A percentile compares a stretch with the other conserved stretches of the same genome.
phyloP scores from a whole-genome alignment of 1,140 invertebrate species.

The Berghia stephanieae region DNA sequence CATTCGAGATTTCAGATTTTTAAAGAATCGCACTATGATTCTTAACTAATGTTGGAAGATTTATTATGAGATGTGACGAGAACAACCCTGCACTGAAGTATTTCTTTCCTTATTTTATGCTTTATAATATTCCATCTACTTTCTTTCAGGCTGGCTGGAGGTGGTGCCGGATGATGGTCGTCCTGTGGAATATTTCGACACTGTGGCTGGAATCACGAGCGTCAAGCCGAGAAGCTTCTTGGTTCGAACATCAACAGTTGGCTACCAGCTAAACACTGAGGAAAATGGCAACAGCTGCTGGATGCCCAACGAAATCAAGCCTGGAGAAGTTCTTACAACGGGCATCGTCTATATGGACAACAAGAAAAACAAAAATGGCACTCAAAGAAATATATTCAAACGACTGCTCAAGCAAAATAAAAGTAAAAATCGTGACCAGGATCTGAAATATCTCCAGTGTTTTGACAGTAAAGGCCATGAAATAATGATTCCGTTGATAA shows the following conservation, averaged over 20 bases:
- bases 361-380: slow-evolving; percentile 44
- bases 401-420: slow-evolving; percentile 50
- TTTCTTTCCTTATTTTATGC: too few species aligned
- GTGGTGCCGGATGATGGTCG: slow-evolving; percentile 58
- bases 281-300: slow-evolving; percentile 52
- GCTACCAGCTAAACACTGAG: slow-evolving; percentile 54
- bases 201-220: slow-evolving; percentile 54
- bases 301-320: slow-evolving; percentile 54
- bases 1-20: too few species aligned
- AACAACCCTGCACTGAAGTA: too few species aligned
- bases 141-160: slow-evolving; percentile 60
- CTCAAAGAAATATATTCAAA: slow-evolving; percentile 44
- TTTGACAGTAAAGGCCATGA: slow-evolving; percentile 50
- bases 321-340: slow-evolving; percentile 54
- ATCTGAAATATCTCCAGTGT: slow-evolving; percentile 61
- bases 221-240: slow-evolving; percentile 54
- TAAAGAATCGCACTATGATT: too few species aligned
- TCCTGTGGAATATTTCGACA: slow-evolving; percentile 61
- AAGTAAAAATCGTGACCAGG: slow-evolving; percentile 48
- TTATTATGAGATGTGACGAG: too few species aligned
- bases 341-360: slow-evolving; percentile 60
- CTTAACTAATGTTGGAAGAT: too few species aligned
- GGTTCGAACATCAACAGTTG: slow-evolving; percentile 55
- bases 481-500: slow-evolving; percentile 60
- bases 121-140: too few species aligned